Base-by-base conservation (phyloP, 2,888 invertebrate genomes). In the Antheraea yamamai region DNA sequence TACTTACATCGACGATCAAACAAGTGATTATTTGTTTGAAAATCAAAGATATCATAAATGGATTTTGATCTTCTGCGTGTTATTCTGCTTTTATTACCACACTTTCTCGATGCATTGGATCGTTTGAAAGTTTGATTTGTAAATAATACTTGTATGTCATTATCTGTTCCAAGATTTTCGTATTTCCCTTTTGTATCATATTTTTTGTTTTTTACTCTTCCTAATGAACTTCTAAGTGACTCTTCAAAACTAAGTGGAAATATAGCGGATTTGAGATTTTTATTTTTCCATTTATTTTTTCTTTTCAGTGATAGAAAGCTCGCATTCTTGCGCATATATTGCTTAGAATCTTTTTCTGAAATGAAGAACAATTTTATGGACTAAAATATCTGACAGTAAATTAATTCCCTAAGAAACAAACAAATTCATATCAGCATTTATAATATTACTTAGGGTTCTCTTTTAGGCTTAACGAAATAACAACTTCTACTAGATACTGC, bases 31-130 rank as follows among this genome's bases (percentile, higher is more conserved):
- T 72, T 81, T 74, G 77, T 81, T 35, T 78, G 79, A 47, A 83
- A 83, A 51, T 83, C 81, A 68, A 81, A 83, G 10, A 81, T 73
- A 30, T 85, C 81, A 64, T 76, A 78, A 75, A 55, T 58, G 14
- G 39, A 26, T 47, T 61, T 75, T 26, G 58, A 39, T 14, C 23
- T 47, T 73, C 52, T 51, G 23, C 52, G 52, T 71, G 51, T 16
- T 51, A 39, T 52, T 26, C 52, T 35, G 20, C 23, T 55, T 68
- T 76, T 72, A 26, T 39, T 39, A 55, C 55, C 47, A 6, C 71
- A 55, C 16, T 70, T 35, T 30, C 68, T 71, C 8, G 73, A 18
- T 23, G 70, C 16, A 73, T 70, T 73, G 30, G 52, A 10, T 66
- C 66, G n/a, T 47, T 73, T 52, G 55, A 39, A 39, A 8, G 64